Conservation (phyloP, 2,797 vertebrate genomes). For the Leptoclinus maculatus region DNA sequence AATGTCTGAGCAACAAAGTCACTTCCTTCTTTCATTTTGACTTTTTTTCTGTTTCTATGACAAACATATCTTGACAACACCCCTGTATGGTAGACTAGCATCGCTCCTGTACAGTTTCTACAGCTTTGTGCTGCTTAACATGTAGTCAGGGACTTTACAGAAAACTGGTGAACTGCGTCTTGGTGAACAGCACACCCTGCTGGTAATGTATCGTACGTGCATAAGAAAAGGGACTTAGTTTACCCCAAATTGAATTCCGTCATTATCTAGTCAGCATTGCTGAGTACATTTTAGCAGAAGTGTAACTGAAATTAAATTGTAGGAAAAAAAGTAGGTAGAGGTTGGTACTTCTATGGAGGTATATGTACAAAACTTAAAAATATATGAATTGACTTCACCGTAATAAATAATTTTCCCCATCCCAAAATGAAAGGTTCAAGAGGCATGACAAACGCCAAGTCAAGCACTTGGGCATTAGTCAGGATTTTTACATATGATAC, state of each 20-base stretch:
- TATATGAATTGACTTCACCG: too few relatives aligned
- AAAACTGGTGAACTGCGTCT: neutral
- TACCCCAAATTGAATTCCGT: neutral
- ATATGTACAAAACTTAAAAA: too few relatives aligned
- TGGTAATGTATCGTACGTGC: neutral
- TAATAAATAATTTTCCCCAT: neutral
- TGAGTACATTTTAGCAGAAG: neutral
- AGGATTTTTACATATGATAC: slow-evolving; percentile 14
- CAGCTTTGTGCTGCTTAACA: neutral
- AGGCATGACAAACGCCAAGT: neutral
- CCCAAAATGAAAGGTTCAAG: neutral
- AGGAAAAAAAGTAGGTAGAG: too few relatives aligned
- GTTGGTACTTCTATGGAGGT: too few relatives aligned
- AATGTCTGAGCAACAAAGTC: neutral
- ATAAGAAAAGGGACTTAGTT: too few relatives aligned
- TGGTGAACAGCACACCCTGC: slow-evolving; percentile 31
- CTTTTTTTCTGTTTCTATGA: neutral
- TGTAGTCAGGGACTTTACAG: neutral
- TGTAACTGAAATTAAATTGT: too few relatives aligned
- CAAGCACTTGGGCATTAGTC: neutral
- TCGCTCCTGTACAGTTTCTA: neutral
- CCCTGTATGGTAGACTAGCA: neutral
- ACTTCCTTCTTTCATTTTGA: neutral
- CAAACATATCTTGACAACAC: neutral
- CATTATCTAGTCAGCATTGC: neutral